Conservation (phyloP, 2,888 invertebrate species). For the Platerodrilus igneus region DNA sequence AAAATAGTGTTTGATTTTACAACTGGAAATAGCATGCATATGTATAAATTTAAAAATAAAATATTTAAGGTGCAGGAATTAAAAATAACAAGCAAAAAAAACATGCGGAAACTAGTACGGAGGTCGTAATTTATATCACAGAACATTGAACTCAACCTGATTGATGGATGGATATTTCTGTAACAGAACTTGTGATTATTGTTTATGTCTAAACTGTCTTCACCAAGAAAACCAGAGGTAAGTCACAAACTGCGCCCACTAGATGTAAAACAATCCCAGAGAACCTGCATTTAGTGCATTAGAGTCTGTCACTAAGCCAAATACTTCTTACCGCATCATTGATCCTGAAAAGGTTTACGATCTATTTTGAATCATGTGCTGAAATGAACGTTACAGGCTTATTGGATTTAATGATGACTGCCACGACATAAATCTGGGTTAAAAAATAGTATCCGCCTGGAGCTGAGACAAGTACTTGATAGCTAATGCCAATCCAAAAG, state of each 20-base stretch:
- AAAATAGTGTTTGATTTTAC: too few relatives aligned
- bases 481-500: too few relatives aligned
- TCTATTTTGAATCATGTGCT: constrained; percentile 10
- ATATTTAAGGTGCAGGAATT: too few relatives aligned
- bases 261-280: constrained; percentile 13
- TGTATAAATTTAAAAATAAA: too few relatives aligned
- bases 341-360: constrained; percentile 2
- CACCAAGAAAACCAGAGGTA: constrained; percentile 12
- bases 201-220: constrained; percentile 14
- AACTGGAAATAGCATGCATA: too few relatives aligned
- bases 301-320: constrained; percentile 12
- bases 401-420: too few relatives aligned
- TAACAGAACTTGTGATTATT: constrained; percentile 16
- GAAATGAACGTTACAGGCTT: too few relatives aligned
- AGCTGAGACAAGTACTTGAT: too few relatives aligned
- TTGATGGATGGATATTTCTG: too few relatives aligned
- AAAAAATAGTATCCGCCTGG: too few relatives aligned
- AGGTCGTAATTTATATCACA: constrained; percentile 15
- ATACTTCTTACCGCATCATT: constrained; percentile 1
- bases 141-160: constrained; percentile 23
- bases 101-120: constrained; percentile 15
- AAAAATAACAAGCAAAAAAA: too few relatives aligned
- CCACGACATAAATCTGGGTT: too few relatives aligned
- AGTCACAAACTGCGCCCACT: constrained; percentile 12
- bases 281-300: constrained; percentile 11